Evolutionary conservation across 2,113 vertebrate genomes (phyloP).

Genomic region (Phrynosoma platyrhinos): DNA sequence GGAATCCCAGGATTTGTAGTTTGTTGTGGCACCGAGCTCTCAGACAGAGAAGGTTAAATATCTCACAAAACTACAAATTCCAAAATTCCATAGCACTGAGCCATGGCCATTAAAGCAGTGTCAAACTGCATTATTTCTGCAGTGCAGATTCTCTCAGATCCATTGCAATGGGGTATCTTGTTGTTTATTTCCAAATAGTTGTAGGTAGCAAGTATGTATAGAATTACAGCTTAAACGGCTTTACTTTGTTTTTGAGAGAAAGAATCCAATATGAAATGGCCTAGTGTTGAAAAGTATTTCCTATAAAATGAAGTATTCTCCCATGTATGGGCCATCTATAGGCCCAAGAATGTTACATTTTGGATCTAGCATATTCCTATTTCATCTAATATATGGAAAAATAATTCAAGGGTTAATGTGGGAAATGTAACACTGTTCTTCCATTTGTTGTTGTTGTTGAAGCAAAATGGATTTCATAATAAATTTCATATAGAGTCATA

Average conservation of each 20-base stretch:
- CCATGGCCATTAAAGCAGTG: too few relatives aligned
- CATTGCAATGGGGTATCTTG: too few relatives aligned
- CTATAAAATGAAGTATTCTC: not conserved
- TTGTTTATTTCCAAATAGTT: not conserved
- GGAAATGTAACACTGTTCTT: not conserved
- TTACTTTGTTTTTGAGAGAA: too few relatives aligned
- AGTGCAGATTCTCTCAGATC: too few relatives aligned
- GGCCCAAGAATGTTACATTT: not conserved
- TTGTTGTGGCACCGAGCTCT: too few relatives aligned
- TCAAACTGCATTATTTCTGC: too few relatives aligned
- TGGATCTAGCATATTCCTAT: not conserved
- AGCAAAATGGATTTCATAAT: conserved; percentile 31
- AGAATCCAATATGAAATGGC: not conserved
- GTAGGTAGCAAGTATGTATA: not conserved
- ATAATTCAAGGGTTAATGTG: conserved; percentile 17
- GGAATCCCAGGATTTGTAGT: too few relatives aligned
- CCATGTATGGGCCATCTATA: not conserved
- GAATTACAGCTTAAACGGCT: too few relatives aligned
- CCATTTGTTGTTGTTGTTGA: not conserved
- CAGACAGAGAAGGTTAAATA: too few relatives aligned
- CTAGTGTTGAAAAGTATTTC: not conserved
- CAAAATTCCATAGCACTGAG: too few relatives aligned
- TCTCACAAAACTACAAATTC: too few relatives aligned
- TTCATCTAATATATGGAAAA: not conserved
- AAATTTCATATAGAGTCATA: not conserved